A percentile compares a stretch with the other conserved stretches of the same genome.
Conservation (phyloP, 2,888 invertebrate species). For the Acleris sparsana region DNA sequence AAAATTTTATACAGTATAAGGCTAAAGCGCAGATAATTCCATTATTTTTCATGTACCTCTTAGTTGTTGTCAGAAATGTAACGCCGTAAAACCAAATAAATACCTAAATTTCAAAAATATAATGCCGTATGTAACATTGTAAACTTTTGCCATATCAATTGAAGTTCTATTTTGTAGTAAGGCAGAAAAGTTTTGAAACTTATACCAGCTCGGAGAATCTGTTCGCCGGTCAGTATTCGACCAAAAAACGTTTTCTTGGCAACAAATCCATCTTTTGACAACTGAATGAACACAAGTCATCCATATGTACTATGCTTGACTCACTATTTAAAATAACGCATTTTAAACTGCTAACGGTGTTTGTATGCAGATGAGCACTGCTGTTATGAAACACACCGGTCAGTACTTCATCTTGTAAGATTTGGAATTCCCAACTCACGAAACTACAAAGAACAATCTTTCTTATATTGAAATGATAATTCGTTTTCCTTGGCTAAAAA, state of each 20-base stretch:
- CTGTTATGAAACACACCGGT: conserved; percentile 14
- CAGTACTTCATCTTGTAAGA: neutral
- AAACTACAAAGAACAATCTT: neutral
- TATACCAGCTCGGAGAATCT: neutral
- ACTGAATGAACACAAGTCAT: neutral
- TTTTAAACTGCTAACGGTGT: conserved; percentile 19
- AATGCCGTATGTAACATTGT: too few relatives aligned
- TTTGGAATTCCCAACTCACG: neutral
- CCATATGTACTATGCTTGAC: neutral
- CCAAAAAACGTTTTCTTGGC: too few relatives aligned
- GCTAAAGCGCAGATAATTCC: too few relatives aligned
- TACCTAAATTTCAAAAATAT: too few relatives aligned
- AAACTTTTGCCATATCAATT: too few relatives aligned
- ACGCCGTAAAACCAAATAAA: too few relatives aligned
- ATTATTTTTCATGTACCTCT: too few relatives aligned
- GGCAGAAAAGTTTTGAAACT: neutral
- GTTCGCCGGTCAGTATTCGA: too few relatives aligned
- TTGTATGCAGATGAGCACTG: conserved; percentile 26
- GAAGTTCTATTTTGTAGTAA: too few relatives aligned
- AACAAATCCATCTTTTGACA: conserved; percentile 3
- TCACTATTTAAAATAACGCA: conserved; percentile 6
- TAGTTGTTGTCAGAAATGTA: too few relatives aligned
- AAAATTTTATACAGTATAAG: too few relatives aligned
- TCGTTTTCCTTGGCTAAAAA: neutral
- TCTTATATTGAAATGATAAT: neutral